These are phyloP conservation scores for Xestia c-nigrum DNA, from an alignment of 2,888 invertebrate genomes.

Conservation along the genomic window DNA sequence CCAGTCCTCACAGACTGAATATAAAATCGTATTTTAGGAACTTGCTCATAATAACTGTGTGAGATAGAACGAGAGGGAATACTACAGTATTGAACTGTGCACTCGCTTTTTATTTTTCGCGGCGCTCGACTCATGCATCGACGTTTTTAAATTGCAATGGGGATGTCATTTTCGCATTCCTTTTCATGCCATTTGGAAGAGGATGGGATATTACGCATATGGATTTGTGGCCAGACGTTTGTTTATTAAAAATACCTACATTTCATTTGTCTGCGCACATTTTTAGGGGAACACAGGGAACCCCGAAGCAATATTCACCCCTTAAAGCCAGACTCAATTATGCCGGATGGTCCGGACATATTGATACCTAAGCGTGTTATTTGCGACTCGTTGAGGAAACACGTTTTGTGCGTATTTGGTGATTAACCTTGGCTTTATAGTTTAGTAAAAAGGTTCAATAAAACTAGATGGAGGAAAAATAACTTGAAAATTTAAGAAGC, in stretches of 20 bases:
- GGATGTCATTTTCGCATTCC: constrained; percentile 26
- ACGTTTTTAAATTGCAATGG: constrained; percentile 36
- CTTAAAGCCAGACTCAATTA: constrained; percentile 14
- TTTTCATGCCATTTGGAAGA: constrained; percentile 21
- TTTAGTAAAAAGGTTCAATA: not conserved
- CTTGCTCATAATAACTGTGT: constrained; percentile 38
- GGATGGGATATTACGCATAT: constrained; percentile 1
- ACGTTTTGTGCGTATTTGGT: constrained; percentile 3
- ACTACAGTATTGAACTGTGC: constrained; percentile 39
- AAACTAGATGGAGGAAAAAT: not conserved
- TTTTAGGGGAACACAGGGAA: constrained; percentile 2
- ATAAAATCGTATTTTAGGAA: constrained; percentile 34
- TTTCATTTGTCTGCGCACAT: constrained; percentile 16
- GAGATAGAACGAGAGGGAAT: constrained; percentile 33
- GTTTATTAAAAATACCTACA: constrained; percentile 36
- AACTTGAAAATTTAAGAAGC: not conserved
- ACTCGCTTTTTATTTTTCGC: constrained; percentile 25
- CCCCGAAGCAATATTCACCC: constrained; percentile 18
- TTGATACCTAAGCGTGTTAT: not conserved
- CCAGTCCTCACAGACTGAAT: constrained; percentile 31
- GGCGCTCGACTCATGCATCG: constrained; percentile 21
- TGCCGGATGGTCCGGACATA: constrained; percentile 3
- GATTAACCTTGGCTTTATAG: constrained; percentile 8
- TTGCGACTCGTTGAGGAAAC: constrained; percentile 12
- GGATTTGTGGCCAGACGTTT: constrained; percentile 14